Evolutionary conservation across 2,797 vertebrate species (phyloP), one percentile per base, ranked within the genome.

Genomic region (Eleutherodactylus coqui): DNA sequence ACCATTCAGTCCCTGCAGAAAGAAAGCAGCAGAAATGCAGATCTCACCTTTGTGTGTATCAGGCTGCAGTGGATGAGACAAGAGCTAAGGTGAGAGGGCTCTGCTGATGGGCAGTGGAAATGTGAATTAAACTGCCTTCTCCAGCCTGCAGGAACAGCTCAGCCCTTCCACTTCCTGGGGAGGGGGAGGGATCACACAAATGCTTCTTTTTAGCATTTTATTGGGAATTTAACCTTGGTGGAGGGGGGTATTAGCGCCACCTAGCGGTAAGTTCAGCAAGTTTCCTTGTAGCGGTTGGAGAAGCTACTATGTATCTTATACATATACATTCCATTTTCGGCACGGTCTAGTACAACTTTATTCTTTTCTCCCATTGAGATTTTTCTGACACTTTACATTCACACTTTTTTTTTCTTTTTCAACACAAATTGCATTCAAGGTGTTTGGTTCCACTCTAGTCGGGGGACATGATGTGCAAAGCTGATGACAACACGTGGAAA

Each of bases 61-160:
- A 38, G 53, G 29, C 75, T 76, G 45, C 75, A 80, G 5, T 55
- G 13, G 21, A 62, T 2, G 34, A 1, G 19, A 36, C 34, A 79
- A 1, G 77, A 17, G 60, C 43, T 14, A n/a, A 17, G 69, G 45
- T 34, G 45, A 67, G 45, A 73, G 47, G 38, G 47, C 45, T 5
- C 41, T 8, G 58, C 21, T 34, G 79, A 82, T 86, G 85, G 34
- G 51, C 70, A 67, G 21, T 60, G 29, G 53, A 69, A 75, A n/a
- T 41, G 86, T 84, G 86, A 81, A 87, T 84, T 53, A 79, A 75
- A 47, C 69, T 76, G 75, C 75, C 17, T 70, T 45, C 41, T 84
- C 60, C 82, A 47, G 80, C 75, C 80, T 83, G 86, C 86, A 87
- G 86, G 86, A 87, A 87, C 86, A 87, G 83, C 86, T 84, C 86